Evolutionary conservation across 1,140 invertebrate genomes (phyloP), one percentile per base, ranked within the genome.

Genomic region (Anastrepha ludens): DNA sequence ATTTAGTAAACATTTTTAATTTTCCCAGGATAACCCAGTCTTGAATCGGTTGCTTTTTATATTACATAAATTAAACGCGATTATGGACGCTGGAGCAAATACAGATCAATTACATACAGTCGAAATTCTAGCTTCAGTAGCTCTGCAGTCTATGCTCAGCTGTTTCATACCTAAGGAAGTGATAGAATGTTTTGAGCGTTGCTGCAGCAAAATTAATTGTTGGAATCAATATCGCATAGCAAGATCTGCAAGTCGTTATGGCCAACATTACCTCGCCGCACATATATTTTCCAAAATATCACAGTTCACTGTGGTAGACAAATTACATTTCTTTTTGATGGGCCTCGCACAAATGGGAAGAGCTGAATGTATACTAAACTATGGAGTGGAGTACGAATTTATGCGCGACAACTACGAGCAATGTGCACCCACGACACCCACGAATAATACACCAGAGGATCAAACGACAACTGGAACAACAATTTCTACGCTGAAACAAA

Each of bases 191-290:
- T 94, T 96, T 44, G 92, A 95, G 39, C 88, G 90, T 15, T 93
- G 93, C 15, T 95, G 96, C 0, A 94, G 96, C 17, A 94, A 94
- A 85, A 94, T 94, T 85, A 96, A 97, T 91, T 94, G 95, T 0
- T 99, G 98, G 98, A 95, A 96, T 6, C 96, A 96, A 86, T 99
- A 98, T 93, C 95, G 97, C 89, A 96, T 99, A 81, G 97, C 96
- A 0, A 94, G 98, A 70, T 97, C 98, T 86, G 97, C 97, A 1
- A 93, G 87, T 88, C 96, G 97, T 88, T 98, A 97, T 91, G 97
- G 97, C 0, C 97, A 98, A 91, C 97, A 97, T 90, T 94, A 94
- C 87, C 94, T 98, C 67, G 97, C 96, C 0, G 94, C 95, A 2
- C 93, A 94, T 64, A 95, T 98, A 87, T 95, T 97, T 89, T 94